Conservation (phyloP, 35 echinoderm and acorn worm genomes). For the Patiria miniata region DNA sequence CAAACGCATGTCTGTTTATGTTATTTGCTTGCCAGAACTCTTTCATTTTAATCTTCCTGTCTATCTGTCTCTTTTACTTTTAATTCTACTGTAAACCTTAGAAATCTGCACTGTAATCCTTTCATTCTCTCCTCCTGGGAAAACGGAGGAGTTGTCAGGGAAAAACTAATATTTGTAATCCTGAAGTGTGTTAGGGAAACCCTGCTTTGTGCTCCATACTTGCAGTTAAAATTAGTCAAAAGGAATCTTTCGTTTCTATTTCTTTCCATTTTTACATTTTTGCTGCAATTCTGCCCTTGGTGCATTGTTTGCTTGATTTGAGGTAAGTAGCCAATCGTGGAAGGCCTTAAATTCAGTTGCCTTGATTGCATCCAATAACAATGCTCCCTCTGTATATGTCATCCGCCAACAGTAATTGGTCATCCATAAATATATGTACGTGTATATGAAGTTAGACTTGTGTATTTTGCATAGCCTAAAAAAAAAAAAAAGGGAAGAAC, state of each 20-base stretch:
- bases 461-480: no score
- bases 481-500: no score
- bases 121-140: background rate
- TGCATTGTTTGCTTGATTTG: background rate
- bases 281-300: background rate
- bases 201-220: no score
- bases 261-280: background rate
- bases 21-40: background rate
- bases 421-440: no score
- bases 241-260: background rate
- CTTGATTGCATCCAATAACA: no score
- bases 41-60: background rate
- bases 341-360: background rate
- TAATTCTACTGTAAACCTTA: background rate
- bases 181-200: background rate
- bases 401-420: no score
- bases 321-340: background rate
- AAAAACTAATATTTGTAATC: background rate
- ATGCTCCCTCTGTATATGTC: no score
- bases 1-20: slow-evolving; percentile 7
- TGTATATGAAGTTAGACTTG: no score
- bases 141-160: background rate
- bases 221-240: no score
- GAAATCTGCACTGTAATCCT: slow-evolving; percentile 5
- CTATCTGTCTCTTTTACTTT: background rate